These are phyloP conservation scores for Conchocele bisecta DNA, from an alignment of 2,888 invertebrate genomes.

Conservation along the genomic window DNA sequence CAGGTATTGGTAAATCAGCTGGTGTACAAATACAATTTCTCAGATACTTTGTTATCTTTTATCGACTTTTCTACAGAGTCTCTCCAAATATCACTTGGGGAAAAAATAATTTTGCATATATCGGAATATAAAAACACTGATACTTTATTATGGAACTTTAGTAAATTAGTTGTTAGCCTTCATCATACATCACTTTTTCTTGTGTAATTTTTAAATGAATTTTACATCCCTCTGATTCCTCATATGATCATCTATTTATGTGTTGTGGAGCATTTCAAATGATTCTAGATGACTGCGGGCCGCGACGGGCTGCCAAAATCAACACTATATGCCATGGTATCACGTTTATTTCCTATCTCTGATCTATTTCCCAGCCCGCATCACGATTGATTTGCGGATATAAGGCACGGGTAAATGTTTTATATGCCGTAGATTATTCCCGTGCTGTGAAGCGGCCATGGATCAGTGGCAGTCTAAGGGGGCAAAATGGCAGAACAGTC, in stretches of 20 bases:
- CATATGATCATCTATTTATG: conserved; percentile 48
- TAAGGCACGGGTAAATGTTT: conserved; percentile 59
- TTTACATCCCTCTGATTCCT: too few species aligned
- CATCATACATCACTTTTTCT: too few species aligned
- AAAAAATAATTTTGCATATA: too few species aligned
- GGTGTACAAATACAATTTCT: too few species aligned
- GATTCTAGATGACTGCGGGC: conserved; percentile 58
- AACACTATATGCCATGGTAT: conserved; percentile 58
- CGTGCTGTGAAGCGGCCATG: conserved; percentile 36
- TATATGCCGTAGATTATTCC: conserved; percentile 42
- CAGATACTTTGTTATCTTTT: too few species aligned
- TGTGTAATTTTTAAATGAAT: too few species aligned
- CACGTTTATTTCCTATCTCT: conserved; percentile 52
- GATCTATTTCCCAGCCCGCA: conserved; percentile 47
- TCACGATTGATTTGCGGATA: conserved; percentile 58
- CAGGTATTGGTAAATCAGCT: too few species aligned
- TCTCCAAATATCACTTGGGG: too few species aligned
- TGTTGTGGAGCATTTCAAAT: conserved; percentile 53
- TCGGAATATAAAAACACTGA: too few species aligned
- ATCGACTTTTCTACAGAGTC: too few species aligned
- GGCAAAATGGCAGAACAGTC: conserved; percentile 58
- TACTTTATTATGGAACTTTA: too few species aligned
- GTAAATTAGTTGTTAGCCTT: too few species aligned
- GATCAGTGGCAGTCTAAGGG: conserved; percentile 52
- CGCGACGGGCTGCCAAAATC: conserved; percentile 58